These are phyloP conservation scores for Octopus bimaculoides DNA, from an alignment of 1,140 invertebrate genomes.

Conservation along the genomic window DNA sequence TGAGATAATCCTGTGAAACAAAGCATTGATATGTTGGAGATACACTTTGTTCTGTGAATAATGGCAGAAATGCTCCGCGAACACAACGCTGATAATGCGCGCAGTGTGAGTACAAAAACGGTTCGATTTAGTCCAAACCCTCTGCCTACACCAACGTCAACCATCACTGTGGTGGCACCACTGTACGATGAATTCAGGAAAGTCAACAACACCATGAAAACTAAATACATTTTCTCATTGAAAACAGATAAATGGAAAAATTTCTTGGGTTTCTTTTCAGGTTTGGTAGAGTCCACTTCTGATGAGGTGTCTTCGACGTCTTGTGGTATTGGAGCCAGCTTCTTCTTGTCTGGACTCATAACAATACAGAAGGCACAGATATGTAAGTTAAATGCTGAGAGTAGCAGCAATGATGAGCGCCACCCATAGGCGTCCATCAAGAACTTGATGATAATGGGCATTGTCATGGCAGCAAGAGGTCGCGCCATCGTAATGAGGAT, in stretches of 20 bases:
- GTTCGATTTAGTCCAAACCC: neutral
- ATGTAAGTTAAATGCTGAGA: neutral
- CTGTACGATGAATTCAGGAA: neutral
- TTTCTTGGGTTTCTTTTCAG: neutral
- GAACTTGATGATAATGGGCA: neutral
- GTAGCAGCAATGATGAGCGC: neutral
- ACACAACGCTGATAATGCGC: neutral
- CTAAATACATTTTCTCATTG: neutral
- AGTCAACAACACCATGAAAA: neutral
- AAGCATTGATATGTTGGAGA: neutral
- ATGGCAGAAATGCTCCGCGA: neutral
- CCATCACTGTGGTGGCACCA: neutral
- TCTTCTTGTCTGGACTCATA: neutral
- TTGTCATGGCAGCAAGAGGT: neutral
- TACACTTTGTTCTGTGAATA: neutral
- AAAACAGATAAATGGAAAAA: neutral
- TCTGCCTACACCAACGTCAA: neutral
- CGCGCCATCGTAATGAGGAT: neutral
- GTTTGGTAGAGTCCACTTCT: neutral
- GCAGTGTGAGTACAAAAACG: neutral
- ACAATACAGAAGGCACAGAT: conserved; percentile 7
- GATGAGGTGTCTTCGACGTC: neutral
- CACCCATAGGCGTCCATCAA: neutral
- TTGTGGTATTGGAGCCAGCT: neutral
- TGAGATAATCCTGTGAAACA: neutral